Conservation (phyloP, 1,140 invertebrate genomes). For the Hycleus cichorii region DNA sequence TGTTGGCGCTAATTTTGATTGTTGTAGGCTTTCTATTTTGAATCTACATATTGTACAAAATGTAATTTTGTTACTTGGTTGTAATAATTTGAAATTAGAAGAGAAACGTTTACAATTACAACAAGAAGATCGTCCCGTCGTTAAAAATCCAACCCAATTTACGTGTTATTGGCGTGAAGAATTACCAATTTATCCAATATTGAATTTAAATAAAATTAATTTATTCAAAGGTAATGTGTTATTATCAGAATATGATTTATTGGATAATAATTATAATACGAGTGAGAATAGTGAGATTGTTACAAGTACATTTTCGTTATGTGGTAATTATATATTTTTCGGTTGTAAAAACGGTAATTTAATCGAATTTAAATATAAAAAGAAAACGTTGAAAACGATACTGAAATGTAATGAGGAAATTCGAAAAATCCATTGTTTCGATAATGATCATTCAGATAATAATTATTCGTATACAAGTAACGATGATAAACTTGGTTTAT, state of each 20-base stretch:
- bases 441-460: not conserved
- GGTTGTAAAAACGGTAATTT: slow-evolving; percentile 17
- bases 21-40: not conserved
- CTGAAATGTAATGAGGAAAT: not conserved
- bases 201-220: slow-evolving; percentile 17
- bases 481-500: too few relatives aligned
- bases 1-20: too few relatives aligned
- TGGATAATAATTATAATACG: not conserved
- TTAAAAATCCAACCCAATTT: slow-evolving; percentile 9
- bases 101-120: not conserved
- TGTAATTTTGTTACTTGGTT: too few relatives aligned
- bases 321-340: slow-evolving; percentile 18
- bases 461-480: too few relatives aligned
- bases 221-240: slow-evolving; percentile 15
- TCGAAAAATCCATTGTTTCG: slow-evolving; percentile 5
- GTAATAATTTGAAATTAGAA: too few relatives aligned
- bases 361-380: slow-evolving; percentile 14
- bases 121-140: slow-evolving; percentile 1
- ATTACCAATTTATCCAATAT: slow-evolving; percentile 9
- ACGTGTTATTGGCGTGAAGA: slow-evolving; percentile 18
- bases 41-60: not conserved
- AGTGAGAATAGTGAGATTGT: not conserved
- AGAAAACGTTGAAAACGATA: slow-evolving; percentile 2
- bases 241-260: slow-evolving; percentile 16
- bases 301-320: slow-evolving; percentile 16